Percentiles rank a stretch among this genome's conserved stretches.
phyloP scores from a whole-genome alignment of 2,888 invertebrate genomes.

The Calephelis perditalis region DNA sequence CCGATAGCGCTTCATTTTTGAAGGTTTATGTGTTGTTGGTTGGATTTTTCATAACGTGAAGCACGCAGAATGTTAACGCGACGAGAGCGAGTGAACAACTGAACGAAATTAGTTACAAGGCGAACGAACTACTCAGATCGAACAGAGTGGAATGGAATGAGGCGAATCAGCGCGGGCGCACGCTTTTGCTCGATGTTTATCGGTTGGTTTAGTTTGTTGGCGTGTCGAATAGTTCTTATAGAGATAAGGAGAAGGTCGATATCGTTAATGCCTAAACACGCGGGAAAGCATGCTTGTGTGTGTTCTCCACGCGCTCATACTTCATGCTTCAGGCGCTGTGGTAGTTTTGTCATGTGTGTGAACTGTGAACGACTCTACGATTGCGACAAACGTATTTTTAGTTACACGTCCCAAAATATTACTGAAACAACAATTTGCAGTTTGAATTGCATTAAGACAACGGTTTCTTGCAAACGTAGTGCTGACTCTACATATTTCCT shows the following conservation, averaged over 20 bases:
- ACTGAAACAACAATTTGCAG: conserved; percentile 52
- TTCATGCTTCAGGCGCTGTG: conserved; percentile 28
- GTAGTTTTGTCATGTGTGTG: conserved; percentile 17
- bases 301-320: conserved; percentile 40
- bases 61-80: conserved; percentile 59
- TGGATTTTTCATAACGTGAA: conserved; percentile 70
- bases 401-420: conserved; percentile 50
- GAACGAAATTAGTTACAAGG: conserved; percentile 46
- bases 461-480: conserved; percentile 27
- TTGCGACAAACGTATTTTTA: conserved; percentile 66
- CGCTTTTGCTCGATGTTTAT: conserved; percentile 73
- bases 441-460: conserved; percentile 39
- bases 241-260: conserved; percentile 67
- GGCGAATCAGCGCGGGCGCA: conserved; percentile 72
- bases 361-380: not conserved
- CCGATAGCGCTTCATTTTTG: conserved; percentile 76
- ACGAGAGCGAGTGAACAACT: conserved; percentile 66
- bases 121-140: conserved; percentile 63
- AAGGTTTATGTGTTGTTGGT: conserved; percentile 75
- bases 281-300: conserved; percentile 36
- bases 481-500: conserved; percentile 2
- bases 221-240: conserved; percentile 54
- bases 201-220: conserved; percentile 45
- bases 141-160: conserved; percentile 59
- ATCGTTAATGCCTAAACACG: conserved; percentile 46